Evolutionary conservation across 2,888 invertebrate genomes (phyloP), one percentile per base, ranked within the genome.

Genomic region (Eupithecia subumbrata): DNA sequence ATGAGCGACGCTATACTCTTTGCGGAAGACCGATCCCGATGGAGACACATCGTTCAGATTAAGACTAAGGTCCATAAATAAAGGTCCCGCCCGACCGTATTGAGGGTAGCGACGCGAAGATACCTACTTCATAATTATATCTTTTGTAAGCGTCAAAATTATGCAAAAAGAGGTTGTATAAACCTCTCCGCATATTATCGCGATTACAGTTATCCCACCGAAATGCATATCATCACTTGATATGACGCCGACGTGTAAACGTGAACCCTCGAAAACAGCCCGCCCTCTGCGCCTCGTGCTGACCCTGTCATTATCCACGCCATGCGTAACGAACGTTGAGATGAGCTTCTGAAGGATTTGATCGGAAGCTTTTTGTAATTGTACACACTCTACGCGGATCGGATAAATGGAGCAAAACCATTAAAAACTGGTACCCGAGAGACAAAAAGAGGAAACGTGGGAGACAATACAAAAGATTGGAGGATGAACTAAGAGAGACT

Each of bases 201-300:
- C 82, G 81, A 84, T 84, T 84, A 79, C 76, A 80, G 84, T 88
- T 90, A 88, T 88, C 89, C 85, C 82, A 84, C 88, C 89, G 80
- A 90, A 91, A 89, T 87, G 68, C 22, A 68, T 64, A 64, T 64
- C 79, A 82, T 81, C 85, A 80, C 85, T 80, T 87, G 89, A 90
- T 89, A 90, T 86, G 85, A 86, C 81, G 84, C 81, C 84, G 87
- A 87, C 88, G 85, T 87, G 87, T 87, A 84, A 86, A 85, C 82
- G 87, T 87, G 88, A 87, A 82, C 84, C 84, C 81, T 80, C 80
- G 83, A 85, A 84, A 86, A 84, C 84, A 86, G 85, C 84, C 85
- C 83, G 84, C 86, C 85, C 83, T 87, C 87, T 63, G 85, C 82
- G 84, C 82, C 82, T 43, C 80, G 82, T 86, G 81, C 80, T 83